A percentile compares a stretch with the other conserved stretches of the same genome.
Evolutionary conservation across 2,113 vertebrate species (phyloP).

Genomic region (Centropus unirufus): DNA sequence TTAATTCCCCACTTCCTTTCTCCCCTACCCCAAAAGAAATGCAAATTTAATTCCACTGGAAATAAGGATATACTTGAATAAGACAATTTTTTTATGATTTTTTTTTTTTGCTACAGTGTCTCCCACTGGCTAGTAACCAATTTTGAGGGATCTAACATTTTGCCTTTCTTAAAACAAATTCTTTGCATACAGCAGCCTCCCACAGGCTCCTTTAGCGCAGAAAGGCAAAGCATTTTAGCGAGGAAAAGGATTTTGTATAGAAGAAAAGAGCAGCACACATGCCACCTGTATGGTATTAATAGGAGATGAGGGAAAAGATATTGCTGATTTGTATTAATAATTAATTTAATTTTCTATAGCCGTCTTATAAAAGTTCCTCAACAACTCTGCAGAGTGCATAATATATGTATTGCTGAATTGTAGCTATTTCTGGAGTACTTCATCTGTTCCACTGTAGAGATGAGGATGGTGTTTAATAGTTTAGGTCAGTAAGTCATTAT

Average conservation of each 20-base stretch:
- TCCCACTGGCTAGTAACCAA: conserved; percentile 45
- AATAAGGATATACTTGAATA: conserved; percentile 53
- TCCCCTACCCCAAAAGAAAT: conserved; percentile 49
- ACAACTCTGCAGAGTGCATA: conserved; percentile 29
- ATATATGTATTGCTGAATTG: conserved; percentile 8
- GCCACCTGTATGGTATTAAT: conserved; percentile 20
- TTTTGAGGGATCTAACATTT: conserved; percentile 55
- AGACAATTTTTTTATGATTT: not conserved
- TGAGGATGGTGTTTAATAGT: conserved; percentile 4
- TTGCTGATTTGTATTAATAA: conserved; percentile 51
- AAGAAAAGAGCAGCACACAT: not conserved
- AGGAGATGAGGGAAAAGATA: conserved; percentile 20
- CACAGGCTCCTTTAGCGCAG: conserved; percentile 38
- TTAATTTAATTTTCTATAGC: conserved; percentile 56
- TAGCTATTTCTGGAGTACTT: conserved; percentile 49
- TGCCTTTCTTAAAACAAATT: conserved; percentile 64
- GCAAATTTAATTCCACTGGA: conserved; percentile 64
- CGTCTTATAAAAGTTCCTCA: conserved; percentile 31
- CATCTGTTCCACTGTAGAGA: not conserved
- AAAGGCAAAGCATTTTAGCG: conserved; percentile 31
- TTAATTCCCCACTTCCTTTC: conserved; percentile 54
- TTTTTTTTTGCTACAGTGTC: not conserved
- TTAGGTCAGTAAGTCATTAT: conserved; percentile 35
- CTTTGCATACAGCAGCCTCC: conserved; percentile 52
- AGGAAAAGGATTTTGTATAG: not conserved